Evolutionary conservation across 2,888 invertebrate species (phyloP).

Genomic region (Torymus texanus): DNA sequence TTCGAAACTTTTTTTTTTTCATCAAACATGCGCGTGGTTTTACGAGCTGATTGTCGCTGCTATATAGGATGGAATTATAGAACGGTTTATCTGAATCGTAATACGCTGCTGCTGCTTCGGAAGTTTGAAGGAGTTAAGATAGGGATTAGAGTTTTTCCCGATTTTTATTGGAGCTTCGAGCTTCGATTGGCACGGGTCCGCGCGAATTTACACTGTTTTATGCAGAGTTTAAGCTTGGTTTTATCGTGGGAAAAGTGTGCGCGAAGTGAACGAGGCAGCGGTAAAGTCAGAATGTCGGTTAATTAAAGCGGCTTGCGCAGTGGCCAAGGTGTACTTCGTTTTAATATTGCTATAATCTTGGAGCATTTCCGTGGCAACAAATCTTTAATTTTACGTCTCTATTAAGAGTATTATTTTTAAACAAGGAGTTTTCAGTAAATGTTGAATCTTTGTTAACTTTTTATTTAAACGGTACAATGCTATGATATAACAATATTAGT

Average conservation of each 20-base stretch:
- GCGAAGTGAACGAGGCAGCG: constrained; percentile 16
- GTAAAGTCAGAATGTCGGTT: constrained; percentile 9
- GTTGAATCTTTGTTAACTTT: no score
- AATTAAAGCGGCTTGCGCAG: constrained; percentile 21
- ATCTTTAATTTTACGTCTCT: no score
- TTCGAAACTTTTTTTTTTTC: neutral
- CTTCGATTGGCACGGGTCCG: neutral
- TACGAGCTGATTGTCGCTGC: constrained; percentile 38
- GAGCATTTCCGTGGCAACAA: neutral
- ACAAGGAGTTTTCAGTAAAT: no score
- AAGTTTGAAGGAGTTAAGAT: no score
- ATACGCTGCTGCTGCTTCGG: no score
- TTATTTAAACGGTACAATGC: no score
- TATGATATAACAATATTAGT: no score
- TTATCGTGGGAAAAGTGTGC: neutral
- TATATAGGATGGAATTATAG: constrained; percentile 14
- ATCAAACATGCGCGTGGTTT: constrained; percentile 12
- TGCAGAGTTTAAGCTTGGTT: neutral
- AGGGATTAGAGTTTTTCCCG: neutral
- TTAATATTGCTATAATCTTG: constrained; percentile 11
- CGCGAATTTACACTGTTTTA: neutral
- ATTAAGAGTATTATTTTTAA: no score
- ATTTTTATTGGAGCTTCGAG: constrained; percentile 16
- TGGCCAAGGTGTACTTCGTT: neutral
- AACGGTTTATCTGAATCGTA: constrained; percentile 20